phyloP scores from a whole-genome alignment of 2,797 vertebrate genomes.

The Protosalanx chinensis region DNA sequence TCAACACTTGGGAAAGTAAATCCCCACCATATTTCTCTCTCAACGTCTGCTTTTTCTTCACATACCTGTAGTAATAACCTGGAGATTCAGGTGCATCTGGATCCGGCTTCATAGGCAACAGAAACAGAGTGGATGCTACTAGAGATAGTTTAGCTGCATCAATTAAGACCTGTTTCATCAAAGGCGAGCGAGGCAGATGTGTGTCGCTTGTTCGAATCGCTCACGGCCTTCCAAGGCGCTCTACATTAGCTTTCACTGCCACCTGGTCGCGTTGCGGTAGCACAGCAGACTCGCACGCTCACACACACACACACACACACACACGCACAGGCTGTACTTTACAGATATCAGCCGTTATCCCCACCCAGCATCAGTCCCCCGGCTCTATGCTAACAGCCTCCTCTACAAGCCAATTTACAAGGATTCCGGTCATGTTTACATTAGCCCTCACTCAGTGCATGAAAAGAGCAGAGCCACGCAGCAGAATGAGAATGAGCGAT shows the following conservation, averaged over 20 bases:
- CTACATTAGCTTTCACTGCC: slow-evolving; percentile 82
- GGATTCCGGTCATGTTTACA: slow-evolving; percentile 99
- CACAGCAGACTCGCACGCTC: slow-evolving; percentile 20
- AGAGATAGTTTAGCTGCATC: slow-evolving; percentile 16
- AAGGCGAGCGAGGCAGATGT: slow-evolving; percentile 36
- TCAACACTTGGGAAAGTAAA: slow-evolving; percentile 60
- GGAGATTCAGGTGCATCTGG: slow-evolving; percentile 12
- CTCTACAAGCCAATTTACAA: slow-evolving; percentile 99
- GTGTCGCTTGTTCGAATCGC: slow-evolving; percentile 33
- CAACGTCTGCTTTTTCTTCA: slow-evolving; percentile 26
- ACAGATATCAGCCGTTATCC: slow-evolving; percentile 93
- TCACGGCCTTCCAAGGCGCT: slow-evolving; percentile 70
- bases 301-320: slow-evolving; percentile 36
- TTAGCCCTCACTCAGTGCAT: slow-evolving; percentile 99
- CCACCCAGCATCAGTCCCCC: slow-evolving; percentile 93
- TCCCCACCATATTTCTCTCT: slow-evolving; percentile 39
- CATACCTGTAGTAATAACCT: slow-evolving; percentile 4
- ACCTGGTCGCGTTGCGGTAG: slow-evolving; percentile 79
- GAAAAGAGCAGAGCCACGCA: slow-evolving; percentile 87
- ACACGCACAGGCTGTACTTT: slow-evolving; percentile 85
- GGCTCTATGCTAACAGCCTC: slow-evolving; percentile 99
- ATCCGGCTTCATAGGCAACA: neutral
- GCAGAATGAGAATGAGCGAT: slow-evolving; percentile 99
- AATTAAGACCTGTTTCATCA: slow-evolving; percentile 50
- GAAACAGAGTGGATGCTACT: neutral